Base-by-base conservation (phyloP, 1,140 invertebrate species). In the Tetramorium simillimum region DNA sequence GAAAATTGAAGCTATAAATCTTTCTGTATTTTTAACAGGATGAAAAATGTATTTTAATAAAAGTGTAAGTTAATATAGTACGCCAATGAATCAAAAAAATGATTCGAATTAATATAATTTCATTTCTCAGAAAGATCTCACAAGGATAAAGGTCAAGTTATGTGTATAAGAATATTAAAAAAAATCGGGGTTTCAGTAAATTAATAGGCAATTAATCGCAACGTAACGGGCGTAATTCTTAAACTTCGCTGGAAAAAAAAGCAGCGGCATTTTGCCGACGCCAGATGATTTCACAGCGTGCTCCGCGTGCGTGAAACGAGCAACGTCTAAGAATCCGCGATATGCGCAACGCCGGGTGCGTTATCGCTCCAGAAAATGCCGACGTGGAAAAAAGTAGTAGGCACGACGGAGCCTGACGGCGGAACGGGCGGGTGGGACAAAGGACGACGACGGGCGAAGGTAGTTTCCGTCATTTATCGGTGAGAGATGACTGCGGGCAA, bases 381-480 rank as follows among this genome's bases (percentile, higher is more conserved):
- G 24, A 73, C n/a, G 78, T 51, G 24, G 18, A 69, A 82, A 88
- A 84, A 90, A 89, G 82, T 43, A 16, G 73, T 65, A 78, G 58
- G 82, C 58, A 62, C 58, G 72, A 89, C 28, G 18, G 18, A 21
- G 12, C 3, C 51, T 75, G 16, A 49, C 72, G 67, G 56, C 65
- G 51, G n/a, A 62, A 70, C 70, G 86, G 33, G 87, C 85, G 75
- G 46, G 80, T 77, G 63, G 40, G 80, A 75, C 80, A 84, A 84
- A 60, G 80, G 80, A 84, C 69, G 43, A 62, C 76, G 70, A 87
- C 70, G 87, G 40, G 86, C 89, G 86, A 90, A 91, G 93, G 92
- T 93, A 92, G 92, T 94, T 93, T 89, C 89, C 86, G 92, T 94
- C 94, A 93, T 94, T 94, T 94, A 94, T 94, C 90, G 93, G 90